Evolutionary conservation across 2,797 vertebrate genomes (phyloP), one percentile per base, ranked within the genome.

Genomic region (Rhodeus uyekii): DNA sequence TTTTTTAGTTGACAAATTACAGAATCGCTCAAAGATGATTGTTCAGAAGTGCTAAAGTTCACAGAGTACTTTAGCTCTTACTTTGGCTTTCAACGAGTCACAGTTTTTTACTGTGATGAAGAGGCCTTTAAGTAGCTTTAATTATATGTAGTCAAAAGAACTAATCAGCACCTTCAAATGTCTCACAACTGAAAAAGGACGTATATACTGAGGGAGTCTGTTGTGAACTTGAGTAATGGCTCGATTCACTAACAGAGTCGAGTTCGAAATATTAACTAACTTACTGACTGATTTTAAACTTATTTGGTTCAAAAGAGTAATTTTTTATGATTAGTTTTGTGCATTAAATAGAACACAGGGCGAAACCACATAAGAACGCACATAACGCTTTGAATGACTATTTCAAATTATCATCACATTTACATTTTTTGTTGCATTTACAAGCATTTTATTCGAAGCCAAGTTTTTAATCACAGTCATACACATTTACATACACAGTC

Each of bases 401-500:
- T 14, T 14, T 63, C 3, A 63, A 34, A 32, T 34, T 19, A 34
- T 22, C 5, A 18, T 32, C 16, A 12, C 42, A 6, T 46, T 46
- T 68, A 6, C 3, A 19, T 71, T 46, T 32, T 32, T 22, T 72
- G 19, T n/a, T 6, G 19, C 5, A 48, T 71, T 32, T 48, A 3
- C 29, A 36, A 34, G 32, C 32, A 36, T 19, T 19, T 63, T 36
- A 36, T 1, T 19, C 0, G 1, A 69, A 69, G 67, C 5, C 24
- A 58, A 3, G 27, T 27, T n/a, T 46, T 16, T 9, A 48, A 32
- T 13, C 12, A 32, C 44, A 72, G n/a, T n/a, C 44, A 48, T 24
- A 58, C 38, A n/a, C n/a, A n/a, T n/a, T 76, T 85, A 76, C 29
- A 58, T 48, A 65, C 48, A 46, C 2, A 44, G 50, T 39, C 50